Evolutionary conservation across 2,113 vertebrate genomes (phyloP).

Genomic region (Butastur rufipennis): DNA sequence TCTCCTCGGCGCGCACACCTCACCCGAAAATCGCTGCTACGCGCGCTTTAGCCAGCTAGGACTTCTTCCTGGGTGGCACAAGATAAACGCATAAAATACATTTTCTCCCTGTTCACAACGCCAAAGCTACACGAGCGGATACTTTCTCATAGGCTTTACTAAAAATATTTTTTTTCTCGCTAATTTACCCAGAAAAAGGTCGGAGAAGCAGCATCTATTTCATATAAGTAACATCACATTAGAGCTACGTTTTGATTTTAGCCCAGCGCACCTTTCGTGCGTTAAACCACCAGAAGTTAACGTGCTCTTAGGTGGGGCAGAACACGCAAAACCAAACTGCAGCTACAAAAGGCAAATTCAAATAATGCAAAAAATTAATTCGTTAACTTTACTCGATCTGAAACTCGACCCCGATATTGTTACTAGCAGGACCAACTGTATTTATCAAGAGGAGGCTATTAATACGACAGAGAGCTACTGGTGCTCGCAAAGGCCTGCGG

Average conservation of each 20-base stretch:
- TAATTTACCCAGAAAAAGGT: not conserved
- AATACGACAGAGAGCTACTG: not conserved
- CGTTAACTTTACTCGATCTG: not conserved
- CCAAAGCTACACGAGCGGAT: accelerated
- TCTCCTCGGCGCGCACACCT: not conserved
- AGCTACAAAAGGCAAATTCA: not conserved
- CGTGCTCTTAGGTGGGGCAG: not conserved
- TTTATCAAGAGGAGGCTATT: not conserved
- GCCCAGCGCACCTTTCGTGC: not conserved
- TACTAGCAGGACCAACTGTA: not conserved
- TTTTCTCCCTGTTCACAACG: accelerated
- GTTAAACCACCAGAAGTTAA: not conserved
- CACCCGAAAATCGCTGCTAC: accelerated
- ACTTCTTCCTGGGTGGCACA: not conserved
- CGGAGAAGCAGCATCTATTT: accelerated
- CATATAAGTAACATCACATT: accelerated
- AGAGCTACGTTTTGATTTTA: not conserved
- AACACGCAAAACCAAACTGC: not conserved
- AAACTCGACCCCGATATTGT: not conserved
- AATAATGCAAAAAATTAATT: not conserved
- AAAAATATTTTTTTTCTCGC: accelerated
- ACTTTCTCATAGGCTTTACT: accelerated
- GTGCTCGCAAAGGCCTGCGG: not conserved
- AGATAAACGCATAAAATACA: accelerated
- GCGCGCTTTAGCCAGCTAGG: accelerated